Percentiles rank a stretch among this genome's conserved stretches.
Conservation (phyloP, 2,113 vertebrate genomes). For the Stictonetta naevosa region DNA sequence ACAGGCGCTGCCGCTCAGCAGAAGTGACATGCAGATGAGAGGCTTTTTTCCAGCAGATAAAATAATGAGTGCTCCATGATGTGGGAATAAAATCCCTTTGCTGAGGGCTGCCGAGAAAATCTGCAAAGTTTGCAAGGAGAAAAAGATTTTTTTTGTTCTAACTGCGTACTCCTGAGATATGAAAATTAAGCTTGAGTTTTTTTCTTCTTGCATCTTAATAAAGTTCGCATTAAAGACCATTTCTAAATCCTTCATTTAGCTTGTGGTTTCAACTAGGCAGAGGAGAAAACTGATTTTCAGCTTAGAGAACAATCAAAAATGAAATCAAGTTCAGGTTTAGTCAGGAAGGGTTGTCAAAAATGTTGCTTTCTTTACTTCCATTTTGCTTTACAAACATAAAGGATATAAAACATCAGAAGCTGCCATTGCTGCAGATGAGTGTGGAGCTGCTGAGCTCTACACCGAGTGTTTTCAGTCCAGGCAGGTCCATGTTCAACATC, state of each 20-base stretch:
- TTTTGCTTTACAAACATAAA: neutral
- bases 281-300: neutral
- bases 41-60: neutral
- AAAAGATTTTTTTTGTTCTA: neutral
- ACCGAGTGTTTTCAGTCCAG: neutral
- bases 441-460: neutral
- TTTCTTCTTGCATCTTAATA: neutral
- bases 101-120: neutral
- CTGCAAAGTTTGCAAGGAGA: neutral
- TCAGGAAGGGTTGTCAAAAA: neutral
- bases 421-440: neutral
- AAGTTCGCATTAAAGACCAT: neutral
- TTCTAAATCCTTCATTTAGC: neutral
- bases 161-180: neutral
- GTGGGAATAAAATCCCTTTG: neutral
- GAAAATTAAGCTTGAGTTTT: neutral
- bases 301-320: neutral
- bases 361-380: rapidly evolving
- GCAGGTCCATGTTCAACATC: neutral
- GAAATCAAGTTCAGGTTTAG: neutral
- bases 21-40: neutral
- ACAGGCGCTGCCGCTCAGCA: neutral
- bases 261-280: neutral
- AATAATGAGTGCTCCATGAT: neutral
- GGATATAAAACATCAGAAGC: neutral